phyloP scores from a whole-genome alignment of 2,888 invertebrate species.

The Plagodis dolabraria region DNA sequence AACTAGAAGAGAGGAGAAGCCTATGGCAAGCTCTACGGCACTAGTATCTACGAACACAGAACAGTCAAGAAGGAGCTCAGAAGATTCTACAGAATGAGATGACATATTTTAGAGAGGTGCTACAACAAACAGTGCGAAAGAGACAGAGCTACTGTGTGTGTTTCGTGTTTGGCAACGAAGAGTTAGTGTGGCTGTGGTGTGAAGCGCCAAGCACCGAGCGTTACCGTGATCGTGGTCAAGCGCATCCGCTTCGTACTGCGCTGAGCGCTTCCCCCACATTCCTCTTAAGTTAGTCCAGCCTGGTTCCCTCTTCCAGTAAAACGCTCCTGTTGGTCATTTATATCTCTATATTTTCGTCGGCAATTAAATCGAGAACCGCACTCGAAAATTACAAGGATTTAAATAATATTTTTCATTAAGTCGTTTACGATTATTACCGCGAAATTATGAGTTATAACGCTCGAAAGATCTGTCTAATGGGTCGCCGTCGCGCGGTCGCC shows the following conservation, averaged over 20 bases:
- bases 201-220: slow-evolving; percentile 18
- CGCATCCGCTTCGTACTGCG: slow-evolving; percentile 42
- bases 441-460: slow-evolving; percentile 49
- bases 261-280: slow-evolving; percentile 90
- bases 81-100: slow-evolving; percentile 28
- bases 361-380: slow-evolving; percentile 22
- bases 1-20: slow-evolving; percentile 27
- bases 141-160: slow-evolving; percentile 34
- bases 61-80: slow-evolving; percentile 27
- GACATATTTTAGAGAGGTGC: slow-evolving; percentile 26
- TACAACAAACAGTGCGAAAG: slow-evolving; percentile 31
- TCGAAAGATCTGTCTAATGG: slow-evolving; percentile 41
- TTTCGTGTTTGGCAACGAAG: slow-evolving; percentile 13
- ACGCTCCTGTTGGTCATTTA: slow-evolving; percentile 82
- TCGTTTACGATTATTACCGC: slow-evolving; percentile 48
- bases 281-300: slow-evolving; percentile 92
- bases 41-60: slow-evolving; percentile 33
- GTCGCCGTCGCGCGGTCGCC: slow-evolving; percentile 33
- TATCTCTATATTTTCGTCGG: slow-evolving; percentile 32
- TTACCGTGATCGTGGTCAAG: slow-evolving; percentile 69
- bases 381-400: slow-evolving; percentile 21
- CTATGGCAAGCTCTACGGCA: slow-evolving; percentile 33
- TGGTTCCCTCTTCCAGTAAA: slow-evolving; percentile 91
- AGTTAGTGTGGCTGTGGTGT: slow-evolving; percentile 17
- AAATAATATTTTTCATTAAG: slow-evolving; percentile 49